A percentile compares a stretch with the other conserved stretches of the same genome.
Evolutionary conservation across 2,113 vertebrate genomes (phyloP).

Genomic region (Carlito syrichta): DNA sequence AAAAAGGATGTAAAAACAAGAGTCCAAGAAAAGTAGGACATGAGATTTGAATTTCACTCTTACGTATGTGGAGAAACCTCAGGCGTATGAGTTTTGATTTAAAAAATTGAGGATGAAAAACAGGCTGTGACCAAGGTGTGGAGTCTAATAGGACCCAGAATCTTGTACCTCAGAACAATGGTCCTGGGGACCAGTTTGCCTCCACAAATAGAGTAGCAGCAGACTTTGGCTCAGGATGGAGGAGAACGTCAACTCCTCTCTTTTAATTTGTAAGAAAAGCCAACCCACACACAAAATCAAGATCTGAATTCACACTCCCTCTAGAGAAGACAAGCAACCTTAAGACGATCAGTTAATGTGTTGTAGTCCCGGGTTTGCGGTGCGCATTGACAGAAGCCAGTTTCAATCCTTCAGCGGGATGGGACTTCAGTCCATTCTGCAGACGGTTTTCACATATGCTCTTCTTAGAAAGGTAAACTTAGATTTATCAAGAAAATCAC

Average conservation of each 20-base stretch:
- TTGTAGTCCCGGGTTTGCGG: neutral
- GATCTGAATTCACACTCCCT: neutral
- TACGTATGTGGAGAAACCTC: too few relatives aligned
- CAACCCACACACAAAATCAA: neutral
- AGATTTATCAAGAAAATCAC: neutral
- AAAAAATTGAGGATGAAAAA: neutral
- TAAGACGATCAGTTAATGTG: neutral
- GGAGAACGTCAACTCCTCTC: neutral
- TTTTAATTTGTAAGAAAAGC: neutral
- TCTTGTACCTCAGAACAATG: rapidly evolving
- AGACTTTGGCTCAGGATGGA: neutral
- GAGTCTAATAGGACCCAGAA: neutral
- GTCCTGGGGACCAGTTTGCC: rapidly evolving
- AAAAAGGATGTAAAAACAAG: neutral
- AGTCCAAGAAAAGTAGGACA: neutral
- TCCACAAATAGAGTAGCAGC: neutral
- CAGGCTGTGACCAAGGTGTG: rapidly evolving
- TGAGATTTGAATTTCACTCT: neutral
- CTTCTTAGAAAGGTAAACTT: neutral
- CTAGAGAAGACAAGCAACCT: neutral
- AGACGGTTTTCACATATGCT: neutral
- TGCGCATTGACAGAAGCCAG: neutral
- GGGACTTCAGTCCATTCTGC: neutral
- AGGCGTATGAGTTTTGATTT: neutral
- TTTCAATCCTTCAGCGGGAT: neutral